Base-by-base conservation (phyloP, 2,113 vertebrate species). In the Heterochromis multidens region DNA sequence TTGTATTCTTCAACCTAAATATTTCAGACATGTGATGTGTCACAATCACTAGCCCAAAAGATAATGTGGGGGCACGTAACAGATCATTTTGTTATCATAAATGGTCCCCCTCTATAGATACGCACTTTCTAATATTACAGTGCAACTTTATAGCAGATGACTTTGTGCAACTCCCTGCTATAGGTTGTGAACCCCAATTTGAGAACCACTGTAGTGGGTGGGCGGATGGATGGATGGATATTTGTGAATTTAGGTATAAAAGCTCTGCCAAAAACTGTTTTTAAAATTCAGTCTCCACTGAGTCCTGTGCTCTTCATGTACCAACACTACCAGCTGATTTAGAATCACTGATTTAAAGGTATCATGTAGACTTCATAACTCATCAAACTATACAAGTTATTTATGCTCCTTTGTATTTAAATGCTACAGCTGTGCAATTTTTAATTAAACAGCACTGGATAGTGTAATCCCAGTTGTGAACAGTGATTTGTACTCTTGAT, bases 151-250 rank as follows among this genome's bases (percentile, higher is more conserved):
- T 33, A 3, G 31, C 31, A 33, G 35, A 19, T 35, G n/a, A n/a
- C 12, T 63, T 21, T 4, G 6, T 33, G 59, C 16, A 61, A 16
- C 17, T 1, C 17, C 19, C 17, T 61, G 59, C 59, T 60, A 31
- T 0, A 21, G 9, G 60, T 17, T 21, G 1, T 33, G 29, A 63
- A 33, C 0, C 61, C 10, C 61, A n/a, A 33, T 33, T 33, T 33
- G 31, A 33, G 31, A 33, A 33, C 31, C 3, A 33, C 31, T 33
- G 31, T n/a, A n/a, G n/a, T n/a, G n/a, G n/a, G n/a, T n/a, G n/a
- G n/a, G n/a, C n/a, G n/a, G n/a, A n/a, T n/a, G n/a, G n/a, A n/a
- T n/a, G n/a, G n/a, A n/a, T n/a, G n/a, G n/a, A n/a, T 40, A 9
- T 10, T 56, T 56, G n/a, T 1, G 1, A 43, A 67, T 40, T 63